These are phyloP conservation scores for Drosophila tanythrix DNA, from an alignment of 2,888 invertebrate genomes.

Conservation along the genomic window DNA sequence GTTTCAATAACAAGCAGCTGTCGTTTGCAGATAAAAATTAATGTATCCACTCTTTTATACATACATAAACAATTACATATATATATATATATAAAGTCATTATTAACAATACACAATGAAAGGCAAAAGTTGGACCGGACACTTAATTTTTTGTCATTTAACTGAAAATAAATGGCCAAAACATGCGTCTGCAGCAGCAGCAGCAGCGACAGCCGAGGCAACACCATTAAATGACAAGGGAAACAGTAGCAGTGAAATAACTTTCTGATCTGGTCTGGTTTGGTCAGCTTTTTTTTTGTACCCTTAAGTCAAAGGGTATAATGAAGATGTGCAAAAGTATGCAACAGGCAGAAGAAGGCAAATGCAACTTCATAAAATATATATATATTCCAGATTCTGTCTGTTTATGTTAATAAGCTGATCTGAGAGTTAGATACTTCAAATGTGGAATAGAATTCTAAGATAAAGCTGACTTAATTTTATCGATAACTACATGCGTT, in stretches of 20 bases:
- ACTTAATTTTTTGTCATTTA: slow-evolving; percentile 75
- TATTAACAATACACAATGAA: slow-evolving; percentile 72
- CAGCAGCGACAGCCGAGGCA: neutral
- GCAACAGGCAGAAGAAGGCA: neutral
- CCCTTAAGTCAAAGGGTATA: neutral
- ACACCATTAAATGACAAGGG: slow-evolving; percentile 17
- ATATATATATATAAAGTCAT: slow-evolving; percentile 45
- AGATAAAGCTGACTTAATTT: neutral
- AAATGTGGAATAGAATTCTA: neutral
- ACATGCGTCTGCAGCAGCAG: slow-evolving; percentile 52
- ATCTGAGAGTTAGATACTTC: neutral
- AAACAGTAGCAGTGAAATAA: neutral
- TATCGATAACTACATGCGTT: neutral
- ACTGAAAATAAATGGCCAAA: slow-evolving; percentile 68
- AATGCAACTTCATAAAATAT: neutral
- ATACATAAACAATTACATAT: slow-evolving; percentile 8
- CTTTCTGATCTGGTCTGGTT: slow-evolving; percentile 27
- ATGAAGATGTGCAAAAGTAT: neutral
- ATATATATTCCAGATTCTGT: neutral
- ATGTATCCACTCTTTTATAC: slow-evolving; percentile 46
- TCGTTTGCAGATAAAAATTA: slow-evolving; percentile 70
- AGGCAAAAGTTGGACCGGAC: slow-evolving; percentile 56
- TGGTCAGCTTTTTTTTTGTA: slow-evolving; percentile 21
- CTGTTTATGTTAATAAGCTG: neutral
- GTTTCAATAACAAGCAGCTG: slow-evolving; percentile 57